phyloP scores from a whole-genome alignment of 2,888 invertebrate genomes.

The Stenodera caucasica region DNA sequence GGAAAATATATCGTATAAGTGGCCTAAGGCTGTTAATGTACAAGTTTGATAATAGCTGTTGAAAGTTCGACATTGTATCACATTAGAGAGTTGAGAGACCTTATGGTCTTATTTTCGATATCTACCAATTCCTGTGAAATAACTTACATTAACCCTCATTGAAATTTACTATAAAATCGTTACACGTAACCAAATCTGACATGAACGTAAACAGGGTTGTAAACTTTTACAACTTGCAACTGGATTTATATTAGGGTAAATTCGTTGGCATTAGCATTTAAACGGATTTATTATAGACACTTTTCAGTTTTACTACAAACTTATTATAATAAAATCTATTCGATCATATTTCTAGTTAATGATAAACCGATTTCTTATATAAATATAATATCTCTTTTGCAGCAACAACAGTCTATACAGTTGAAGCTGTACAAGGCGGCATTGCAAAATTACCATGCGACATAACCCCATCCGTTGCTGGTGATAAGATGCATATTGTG shows the following conservation, averaged over 20 bases:
- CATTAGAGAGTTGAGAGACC: not conserved
- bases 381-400: conserved; percentile 38
- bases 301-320: not conserved
- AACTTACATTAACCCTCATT: not conserved
- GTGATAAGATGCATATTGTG: conserved; percentile 64
- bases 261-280: not conserved
- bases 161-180: not conserved
- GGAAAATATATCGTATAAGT: conserved; percentile 29
- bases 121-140: not conserved
- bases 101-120: not conserved
- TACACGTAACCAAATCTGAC: not conserved
- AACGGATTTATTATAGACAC: not conserved
- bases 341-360: no score
- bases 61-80: conserved; percentile 30
- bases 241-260: not conserved
- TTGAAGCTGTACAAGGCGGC: conserved; percentile 63
- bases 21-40: conserved; percentile 26
- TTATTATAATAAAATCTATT: not conserved
- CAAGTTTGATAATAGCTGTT: conserved; percentile 30
- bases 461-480: conserved; percentile 59
- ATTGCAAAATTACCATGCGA: conserved; percentile 65
- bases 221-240: not conserved
- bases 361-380: no score
- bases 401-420: conserved; percentile 50
- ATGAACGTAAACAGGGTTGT: not conserved